A percentile compares a stretch with the other conserved stretches of the same genome.
Evolutionary conservation across 2,113 vertebrate genomes (phyloP).

Genomic region (Ardeotis arabs): DNA sequence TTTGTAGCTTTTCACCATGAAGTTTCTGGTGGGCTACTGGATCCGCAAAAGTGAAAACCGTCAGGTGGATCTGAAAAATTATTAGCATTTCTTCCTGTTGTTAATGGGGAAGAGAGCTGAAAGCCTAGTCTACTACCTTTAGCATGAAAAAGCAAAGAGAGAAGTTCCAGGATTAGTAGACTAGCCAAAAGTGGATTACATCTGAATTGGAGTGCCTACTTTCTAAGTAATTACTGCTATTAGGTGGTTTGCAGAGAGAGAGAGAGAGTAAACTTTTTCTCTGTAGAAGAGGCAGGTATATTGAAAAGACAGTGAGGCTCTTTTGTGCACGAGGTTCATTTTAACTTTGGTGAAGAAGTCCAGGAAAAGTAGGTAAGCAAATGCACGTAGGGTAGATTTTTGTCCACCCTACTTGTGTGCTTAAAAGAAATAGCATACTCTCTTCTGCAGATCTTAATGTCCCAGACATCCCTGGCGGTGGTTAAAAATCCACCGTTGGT

Average conservation of each 20-base stretch:
- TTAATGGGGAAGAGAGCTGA: slow-evolving; percentile 3
- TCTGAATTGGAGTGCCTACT: neutral
- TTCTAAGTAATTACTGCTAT: neutral
- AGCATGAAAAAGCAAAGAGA: neutral
- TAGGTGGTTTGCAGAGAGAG: neutral
- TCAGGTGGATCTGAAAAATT: neutral
- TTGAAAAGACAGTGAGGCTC: slow-evolving; percentile 10
- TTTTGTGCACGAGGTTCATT: neutral
- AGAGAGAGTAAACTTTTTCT: neutral
- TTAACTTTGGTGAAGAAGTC: neutral
- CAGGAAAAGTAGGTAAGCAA: neutral
- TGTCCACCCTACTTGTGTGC: neutral
- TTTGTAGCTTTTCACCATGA: neutral
- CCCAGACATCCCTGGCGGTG: neutral
- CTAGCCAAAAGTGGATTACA: neutral
- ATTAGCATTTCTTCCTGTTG: slow-evolving; percentile 26
- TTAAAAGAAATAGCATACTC: neutral
- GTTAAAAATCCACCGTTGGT: neutral
- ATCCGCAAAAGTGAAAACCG: neutral
- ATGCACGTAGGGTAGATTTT: neutral
- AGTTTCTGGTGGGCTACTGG: neutral
- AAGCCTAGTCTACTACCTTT: neutral
- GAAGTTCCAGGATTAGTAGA: neutral
- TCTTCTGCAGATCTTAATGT: neutral
- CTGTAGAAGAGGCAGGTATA: neutral